Base-by-base conservation (phyloP, 2,888 invertebrate species). In the Phrixothrix hirtus region DNA sequence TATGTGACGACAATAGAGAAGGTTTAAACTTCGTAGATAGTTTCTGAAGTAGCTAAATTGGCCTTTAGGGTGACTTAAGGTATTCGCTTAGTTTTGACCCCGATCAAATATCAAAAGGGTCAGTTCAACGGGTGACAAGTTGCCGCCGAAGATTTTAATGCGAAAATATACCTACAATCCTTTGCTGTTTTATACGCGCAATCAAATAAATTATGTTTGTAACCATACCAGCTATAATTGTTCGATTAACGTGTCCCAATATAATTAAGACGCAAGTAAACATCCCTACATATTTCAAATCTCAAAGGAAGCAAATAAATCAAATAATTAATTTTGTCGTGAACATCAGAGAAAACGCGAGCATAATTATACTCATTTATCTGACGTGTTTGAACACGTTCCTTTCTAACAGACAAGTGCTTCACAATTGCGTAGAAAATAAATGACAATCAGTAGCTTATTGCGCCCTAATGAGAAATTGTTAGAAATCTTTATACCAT, bases 361-460 rank as follows among this genome's bases (percentile, higher is more conserved):
- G 46, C 47, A 69, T 69, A 71, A 71, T 72, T 69, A 68, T 66
- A 60, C 65, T 65, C 71, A 66, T 72, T 72, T 71, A 66, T 70
- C 67, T 71, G 73, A 70, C 71, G 65, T 70, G 69, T 72, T 71
- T 71, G 69, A 70, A 65, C 66, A 63, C 64, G 61, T 57, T 64
- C 47, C 59, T 61, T 59, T 60, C 55, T 50, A 59, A 57, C 65
- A 70, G 69, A 71, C 71, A 70, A 73, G 71, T 64, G 67, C 62
- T 63, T 67, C 68, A 71, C 73, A 74, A 73, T 73, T 73, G 71
- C 72, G 70, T 70, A 66, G 63, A 68, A 72, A 74, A 73, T 70
- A 73, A 74, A 74, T 72, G 74, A 74, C 73, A 74, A 74, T 74
- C 72, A 71, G 71, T 67, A 70, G 71, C 73, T 73, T 70, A 70